These are phyloP conservation scores for Saimiri boliviensis DNA, from an alignment of 2,113 vertebrate genomes.

Conservation along the genomic window DNA sequence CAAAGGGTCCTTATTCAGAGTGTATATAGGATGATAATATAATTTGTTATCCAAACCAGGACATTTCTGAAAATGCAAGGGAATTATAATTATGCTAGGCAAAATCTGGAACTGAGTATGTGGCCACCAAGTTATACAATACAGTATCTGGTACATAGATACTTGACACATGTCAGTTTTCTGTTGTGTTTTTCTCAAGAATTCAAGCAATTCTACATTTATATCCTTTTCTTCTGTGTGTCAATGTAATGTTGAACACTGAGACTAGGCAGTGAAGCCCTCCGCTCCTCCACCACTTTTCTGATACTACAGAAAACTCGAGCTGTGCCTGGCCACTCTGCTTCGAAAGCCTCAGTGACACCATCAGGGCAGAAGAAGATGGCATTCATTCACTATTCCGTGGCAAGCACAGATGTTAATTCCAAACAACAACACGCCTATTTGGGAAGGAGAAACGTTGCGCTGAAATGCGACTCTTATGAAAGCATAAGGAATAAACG, in stretches of 20 bases:
- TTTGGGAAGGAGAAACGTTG: slow-evolving; percentile 11
- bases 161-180: not conserved
- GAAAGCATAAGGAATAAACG: slow-evolving; percentile 68
- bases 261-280: no score
- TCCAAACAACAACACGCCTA: slow-evolving; percentile 64
- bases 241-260: not conserved
- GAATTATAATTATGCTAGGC: not conserved
- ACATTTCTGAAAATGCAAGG: not conserved
- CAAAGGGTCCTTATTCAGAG: not conserved
- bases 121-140: not conserved
- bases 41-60: not conserved
- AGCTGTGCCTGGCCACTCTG: not conserved
- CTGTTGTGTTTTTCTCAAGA: slow-evolving; percentile 27
- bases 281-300: not conserved
- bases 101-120: not conserved
- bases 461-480: slow-evolving; percentile 60
- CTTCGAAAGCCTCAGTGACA: not conserved
- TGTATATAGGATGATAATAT: not conserved
- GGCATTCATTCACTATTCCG: slow-evolving; percentile 47
- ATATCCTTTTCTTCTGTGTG: not conserved
- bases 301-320: not conserved
- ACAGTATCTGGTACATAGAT: no score
- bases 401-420: slow-evolving; percentile 33
- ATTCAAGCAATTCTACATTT: not conserved
- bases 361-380: slow-evolving; percentile 38